Base-by-base conservation (phyloP, 1,140 invertebrate genomes). In the Caerostris darwini region DNA sequence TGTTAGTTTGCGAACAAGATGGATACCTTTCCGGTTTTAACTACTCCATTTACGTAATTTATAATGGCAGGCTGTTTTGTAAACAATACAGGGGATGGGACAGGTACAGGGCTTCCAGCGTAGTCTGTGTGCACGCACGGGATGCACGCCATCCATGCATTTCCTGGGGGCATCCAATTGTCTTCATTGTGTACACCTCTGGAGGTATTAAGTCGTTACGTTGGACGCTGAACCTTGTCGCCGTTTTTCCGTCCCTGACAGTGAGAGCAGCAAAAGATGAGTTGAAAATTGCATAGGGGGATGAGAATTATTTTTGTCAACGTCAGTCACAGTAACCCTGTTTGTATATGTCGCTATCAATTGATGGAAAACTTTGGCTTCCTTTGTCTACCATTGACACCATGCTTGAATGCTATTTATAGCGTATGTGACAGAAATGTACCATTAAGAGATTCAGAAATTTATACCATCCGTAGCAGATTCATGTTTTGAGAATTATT, bases 171-270 rank as follows among this genome's bases (percentile, higher is more conserved):
- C 83, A 58, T 85, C 54, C 56, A 57, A 85, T 85, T 85, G 83
- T 85, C 83, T 85, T 59, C 83, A 58, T 85, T 85, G 83, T 85
- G 57, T n/a, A 85, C 53, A 85, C 83, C n/a, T 34, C 8, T 8
- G 19, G n/a, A 57, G 17, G 19, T 85, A 85, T 85, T 85, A 85
- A 85, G 83, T 85, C 83, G 58, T 85, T 85, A 85, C 83, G 58
- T 50, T 56, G 83, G 19, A 85, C 83, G n/a, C 83, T 85, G 83
- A 85, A 85, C 83, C 83, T 85, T 85, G 83, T 85, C 83, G 56
- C 83, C 54, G 53, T 34, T 34, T 34, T 34, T 34, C 34, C 34
- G 34, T 34, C 34, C 34, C 34, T 34, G 34, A 34, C 34, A 34
- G 34, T 34, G 34, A 34, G 34, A 34, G 34, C 34, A 34, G 34